These are phyloP conservation scores for Drosophila micromelanica DNA, from an alignment of 1,140 invertebrate genomes.

Conservation along the genomic window DNA sequence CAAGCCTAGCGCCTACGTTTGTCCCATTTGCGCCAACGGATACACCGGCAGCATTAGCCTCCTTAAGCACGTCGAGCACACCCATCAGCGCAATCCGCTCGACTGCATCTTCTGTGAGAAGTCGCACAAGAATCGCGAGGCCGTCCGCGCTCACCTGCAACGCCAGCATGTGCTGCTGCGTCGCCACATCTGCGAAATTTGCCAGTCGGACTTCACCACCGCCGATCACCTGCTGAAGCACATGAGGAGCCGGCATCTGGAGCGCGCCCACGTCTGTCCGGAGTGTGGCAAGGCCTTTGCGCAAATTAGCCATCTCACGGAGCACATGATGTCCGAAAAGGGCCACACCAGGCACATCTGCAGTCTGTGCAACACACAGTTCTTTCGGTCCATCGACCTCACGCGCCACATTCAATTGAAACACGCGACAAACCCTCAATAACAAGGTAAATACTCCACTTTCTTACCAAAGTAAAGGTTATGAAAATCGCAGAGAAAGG, in stretches of 20 bases:
- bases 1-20: constrained; percentile 57
- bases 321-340: constrained; percentile 51
- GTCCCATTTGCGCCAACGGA: constrained; percentile 66
- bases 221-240: constrained; percentile 65
- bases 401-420: constrained; percentile 44
- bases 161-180: constrained; percentile 63
- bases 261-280: constrained; percentile 36
- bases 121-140: constrained; percentile 51
- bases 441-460: neutral
- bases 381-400: constrained; percentile 60
- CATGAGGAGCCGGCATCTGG: constrained; percentile 41
- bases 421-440: constrained; percentile 14
- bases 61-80: constrained; percentile 44
- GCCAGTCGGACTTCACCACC: constrained; percentile 61
- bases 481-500: no score
- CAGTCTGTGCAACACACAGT: constrained; percentile 44
- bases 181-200: constrained; percentile 44
- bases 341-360: constrained; percentile 39
- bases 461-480: neutral
- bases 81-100: constrained; percentile 43
- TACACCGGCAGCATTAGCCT: constrained; percentile 62
- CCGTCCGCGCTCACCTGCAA: constrained; percentile 57
- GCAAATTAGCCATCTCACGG: constrained; percentile 49
- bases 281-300: constrained; percentile 57
- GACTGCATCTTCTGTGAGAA: constrained; percentile 62